phyloP scores from a whole-genome alignment of 2,113 vertebrate species.

The Varanus komodoensis region DNA sequence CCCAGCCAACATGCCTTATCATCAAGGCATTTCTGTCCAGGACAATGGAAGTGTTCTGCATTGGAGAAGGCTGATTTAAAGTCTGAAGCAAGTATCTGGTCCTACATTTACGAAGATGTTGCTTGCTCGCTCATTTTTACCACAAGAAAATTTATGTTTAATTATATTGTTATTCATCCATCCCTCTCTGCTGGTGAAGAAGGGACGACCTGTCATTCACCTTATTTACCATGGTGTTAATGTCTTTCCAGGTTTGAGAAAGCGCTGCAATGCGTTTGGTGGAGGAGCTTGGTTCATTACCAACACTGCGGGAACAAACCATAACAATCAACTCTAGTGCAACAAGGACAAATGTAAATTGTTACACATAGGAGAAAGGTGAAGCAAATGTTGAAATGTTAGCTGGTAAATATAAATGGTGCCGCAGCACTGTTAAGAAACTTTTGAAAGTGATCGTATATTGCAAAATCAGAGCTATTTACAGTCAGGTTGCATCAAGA shows the following conservation, averaged over 20 bases:
- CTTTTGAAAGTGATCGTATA: neutral
- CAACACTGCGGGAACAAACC: neutral
- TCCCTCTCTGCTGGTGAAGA: conserved; percentile 5
- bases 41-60: neutral
- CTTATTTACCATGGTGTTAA: conserved; percentile 47
- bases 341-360: neutral
- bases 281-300: neutral
- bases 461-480: neutral
- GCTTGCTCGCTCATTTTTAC: conserved; percentile 26
- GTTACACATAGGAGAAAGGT: neutral
- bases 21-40: neutral
- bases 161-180: conserved; percentile 27
- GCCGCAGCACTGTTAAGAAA: neutral
- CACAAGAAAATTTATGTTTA: conserved; percentile 17
- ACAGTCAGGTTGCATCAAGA: neutral
- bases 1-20: neutral
- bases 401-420: neutral
- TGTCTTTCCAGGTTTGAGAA: conserved; percentile 45
- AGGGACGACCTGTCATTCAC: conserved; percentile 53
- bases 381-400: neutral
- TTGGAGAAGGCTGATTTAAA: neutral
- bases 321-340: neutral
- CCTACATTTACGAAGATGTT: conserved; percentile 27
- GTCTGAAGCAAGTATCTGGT: conserved; percentile 35
- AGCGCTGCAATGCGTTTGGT: conserved; percentile 27